Percentiles rank a stretch among this genome's conserved stretches.
phyloP scores from a whole-genome alignment of 2,113 vertebrate species.

The Chaenocephalus aceratus region DNA sequence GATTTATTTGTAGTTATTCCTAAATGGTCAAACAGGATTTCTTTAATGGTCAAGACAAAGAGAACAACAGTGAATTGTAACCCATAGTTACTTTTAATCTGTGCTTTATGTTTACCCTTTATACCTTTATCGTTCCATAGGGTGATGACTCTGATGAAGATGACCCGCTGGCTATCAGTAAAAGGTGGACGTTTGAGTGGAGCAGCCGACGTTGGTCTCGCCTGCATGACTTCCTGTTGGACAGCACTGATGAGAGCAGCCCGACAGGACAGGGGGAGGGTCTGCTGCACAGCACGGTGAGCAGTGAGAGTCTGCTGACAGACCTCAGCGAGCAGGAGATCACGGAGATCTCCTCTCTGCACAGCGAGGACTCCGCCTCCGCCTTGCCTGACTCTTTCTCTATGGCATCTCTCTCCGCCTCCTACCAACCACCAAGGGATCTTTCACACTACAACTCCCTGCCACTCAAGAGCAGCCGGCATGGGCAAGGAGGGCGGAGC shows the following conservation, averaged over 20 bases:
- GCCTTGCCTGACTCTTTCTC: conserved; percentile 84
- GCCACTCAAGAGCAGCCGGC: conserved; percentile 88
- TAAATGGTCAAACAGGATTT: not conserved
- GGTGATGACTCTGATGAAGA: conserved; percentile 98
- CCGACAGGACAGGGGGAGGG: conserved; percentile 84
- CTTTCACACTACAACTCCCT: conserved; percentile 79
- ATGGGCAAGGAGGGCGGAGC: conserved; percentile 84
- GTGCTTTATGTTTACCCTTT: not conserved
- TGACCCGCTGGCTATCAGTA: conserved; percentile 94
- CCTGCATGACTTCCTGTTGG: conserved; percentile 89
- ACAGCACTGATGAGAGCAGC: conserved; percentile 80
- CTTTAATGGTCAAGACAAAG: not conserved
- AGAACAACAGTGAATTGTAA: not conserved
- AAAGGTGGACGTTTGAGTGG: conserved; percentile 98
- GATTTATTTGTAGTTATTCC: conserved; percentile 10
- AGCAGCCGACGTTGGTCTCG: conserved; percentile 96
- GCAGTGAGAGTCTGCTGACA: conserved; percentile 95
- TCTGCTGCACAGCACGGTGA: conserved; percentile 91
- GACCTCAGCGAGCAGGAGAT: conserved; percentile 94
- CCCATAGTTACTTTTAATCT: not conserved
- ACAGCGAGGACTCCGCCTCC: conserved; percentile 88
- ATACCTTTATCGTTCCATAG: conserved; percentile 71
- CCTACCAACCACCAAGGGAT: conserved; percentile 81
- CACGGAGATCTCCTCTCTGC: conserved; percentile 90
- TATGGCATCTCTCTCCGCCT: conserved; percentile 71